Percentiles rank a stretch among this genome's conserved stretches.
Conservation (phyloP, 2,113 vertebrate genomes). For the Cranoglanis bouderius region DNA sequence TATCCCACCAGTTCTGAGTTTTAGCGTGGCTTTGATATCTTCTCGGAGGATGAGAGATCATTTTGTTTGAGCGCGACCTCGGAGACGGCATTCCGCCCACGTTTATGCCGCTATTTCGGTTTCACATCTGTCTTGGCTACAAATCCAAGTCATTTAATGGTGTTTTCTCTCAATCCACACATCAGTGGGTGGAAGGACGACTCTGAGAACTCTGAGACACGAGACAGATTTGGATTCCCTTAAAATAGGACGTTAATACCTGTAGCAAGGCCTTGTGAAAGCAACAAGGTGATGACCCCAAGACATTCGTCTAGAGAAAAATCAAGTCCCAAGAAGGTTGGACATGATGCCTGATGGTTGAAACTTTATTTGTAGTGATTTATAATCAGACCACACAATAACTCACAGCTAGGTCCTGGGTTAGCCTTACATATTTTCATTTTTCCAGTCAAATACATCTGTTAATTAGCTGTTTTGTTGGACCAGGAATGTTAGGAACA, state of each 20-base stretch:
- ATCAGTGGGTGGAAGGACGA: neutral
- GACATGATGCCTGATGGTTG: neutral
- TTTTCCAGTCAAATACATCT: neutral
- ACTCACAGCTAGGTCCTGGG: neutral
- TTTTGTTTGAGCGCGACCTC: neutral
- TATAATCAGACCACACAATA: neutral
- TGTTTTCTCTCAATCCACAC: neutral
- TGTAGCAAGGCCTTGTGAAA: neutral
- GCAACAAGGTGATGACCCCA: neutral
- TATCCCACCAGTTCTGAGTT: neutral
- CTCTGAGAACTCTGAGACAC: neutral
- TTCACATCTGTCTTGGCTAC: conserved; percentile 3
- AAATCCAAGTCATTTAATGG: neutral
- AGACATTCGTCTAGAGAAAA: neutral
- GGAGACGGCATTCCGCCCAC: conserved; percentile 5
- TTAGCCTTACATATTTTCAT: neutral
- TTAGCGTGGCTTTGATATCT: conserved; percentile 17
- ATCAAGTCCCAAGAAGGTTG: neutral
- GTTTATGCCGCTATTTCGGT: neutral
- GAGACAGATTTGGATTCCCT: neutral
- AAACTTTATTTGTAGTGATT: neutral
- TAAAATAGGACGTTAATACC: neutral
- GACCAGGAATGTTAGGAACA: neutral
- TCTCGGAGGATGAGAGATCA: neutral
- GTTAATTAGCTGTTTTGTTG: neutral